Evolutionary conservation across 2,113 vertebrate genomes (phyloP).

Genomic region (Desmodus rotundus): DNA sequence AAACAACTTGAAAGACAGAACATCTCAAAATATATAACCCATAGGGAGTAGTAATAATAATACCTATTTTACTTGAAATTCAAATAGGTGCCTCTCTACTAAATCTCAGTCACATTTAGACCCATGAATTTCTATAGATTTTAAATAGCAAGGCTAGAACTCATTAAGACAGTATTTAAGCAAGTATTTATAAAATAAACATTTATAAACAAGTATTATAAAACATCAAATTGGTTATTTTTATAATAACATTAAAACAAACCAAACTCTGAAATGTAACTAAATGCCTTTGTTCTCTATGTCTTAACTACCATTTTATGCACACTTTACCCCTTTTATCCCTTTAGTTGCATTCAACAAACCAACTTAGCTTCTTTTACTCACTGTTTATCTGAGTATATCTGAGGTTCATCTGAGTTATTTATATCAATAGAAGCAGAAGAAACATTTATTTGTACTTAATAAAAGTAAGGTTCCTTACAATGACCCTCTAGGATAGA

Average conservation of each 20-base stretch:
- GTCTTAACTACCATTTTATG: background rate
- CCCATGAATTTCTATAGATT: background rate
- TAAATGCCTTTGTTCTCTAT: conserved; percentile 9
- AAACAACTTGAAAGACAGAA: background rate
- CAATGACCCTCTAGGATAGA: background rate
- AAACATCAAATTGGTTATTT: conserved; percentile 10
- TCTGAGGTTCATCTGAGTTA: background rate
- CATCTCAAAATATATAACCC: conserved; percentile 4
- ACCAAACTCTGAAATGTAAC: background rate
- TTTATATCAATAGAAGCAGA: background rate
- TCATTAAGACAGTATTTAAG: conserved; percentile 28
- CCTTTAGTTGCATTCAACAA: background rate
- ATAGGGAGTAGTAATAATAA: background rate
- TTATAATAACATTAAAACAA: conserved; percentile 15
- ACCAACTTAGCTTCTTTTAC: background rate
- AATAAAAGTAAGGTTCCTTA: background rate
- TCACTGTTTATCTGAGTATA: background rate
- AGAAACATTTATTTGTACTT: background rate
- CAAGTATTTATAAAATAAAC: background rate
- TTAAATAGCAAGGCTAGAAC: conserved; percentile 25
- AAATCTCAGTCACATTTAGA: conserved; percentile 11
- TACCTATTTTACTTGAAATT: background rate
- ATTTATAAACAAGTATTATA: conserved; percentile 29
- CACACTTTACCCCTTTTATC: background rate
- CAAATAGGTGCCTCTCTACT: conserved; percentile 2